Evolutionary conservation across 1,140 invertebrate genomes (phyloP).

Genomic region (Pristionchus pacificus): DNA sequence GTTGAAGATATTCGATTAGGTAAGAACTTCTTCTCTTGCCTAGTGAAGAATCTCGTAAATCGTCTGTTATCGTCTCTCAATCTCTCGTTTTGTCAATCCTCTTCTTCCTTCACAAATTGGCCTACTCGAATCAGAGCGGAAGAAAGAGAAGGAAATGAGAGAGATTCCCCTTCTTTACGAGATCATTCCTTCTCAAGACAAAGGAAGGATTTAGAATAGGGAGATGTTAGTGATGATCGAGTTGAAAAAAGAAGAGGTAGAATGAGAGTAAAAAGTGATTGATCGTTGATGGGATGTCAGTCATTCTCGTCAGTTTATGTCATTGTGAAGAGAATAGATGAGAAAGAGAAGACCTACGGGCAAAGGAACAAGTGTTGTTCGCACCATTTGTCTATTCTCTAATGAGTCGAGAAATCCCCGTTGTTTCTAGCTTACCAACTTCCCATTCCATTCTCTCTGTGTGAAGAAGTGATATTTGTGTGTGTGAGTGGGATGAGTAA

Average conservation of each 20-base stretch:
- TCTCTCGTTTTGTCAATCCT: slow-evolving; percentile 13
- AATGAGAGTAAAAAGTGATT: too few relatives aligned
- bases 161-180: slow-evolving; percentile 5
- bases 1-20: slow-evolving; percentile 46
- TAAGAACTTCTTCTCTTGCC: slow-evolving; percentile 15
- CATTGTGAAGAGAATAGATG: too few relatives aligned
- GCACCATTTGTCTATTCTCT: too few relatives aligned
- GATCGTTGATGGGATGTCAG: too few relatives aligned
- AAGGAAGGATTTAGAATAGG: neutral
- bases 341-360: too few relatives aligned
- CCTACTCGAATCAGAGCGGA: slow-evolving; percentile 4
- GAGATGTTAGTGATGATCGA: neutral
- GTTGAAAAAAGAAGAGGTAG: slow-evolving; percentile 5
- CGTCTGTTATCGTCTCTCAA: neutral
- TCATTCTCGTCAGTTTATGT: too few relatives aligned
- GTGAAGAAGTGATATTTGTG: too few relatives aligned
- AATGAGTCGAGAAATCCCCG: too few relatives aligned
- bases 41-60: slow-evolving; percentile 1
- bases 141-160: slow-evolving; percentile 8
- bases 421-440: too few relatives aligned
- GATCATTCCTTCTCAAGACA: slow-evolving; percentile 8
- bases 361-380: too few relatives aligned
- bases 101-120: slow-evolving; percentile 1
- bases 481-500: too few relatives aligned
- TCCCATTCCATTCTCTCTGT: too few relatives aligned